These are phyloP conservation scores for Sylvia atricapilla DNA, from an alignment of 2,113 vertebrate species.

Conservation along the genomic window DNA sequence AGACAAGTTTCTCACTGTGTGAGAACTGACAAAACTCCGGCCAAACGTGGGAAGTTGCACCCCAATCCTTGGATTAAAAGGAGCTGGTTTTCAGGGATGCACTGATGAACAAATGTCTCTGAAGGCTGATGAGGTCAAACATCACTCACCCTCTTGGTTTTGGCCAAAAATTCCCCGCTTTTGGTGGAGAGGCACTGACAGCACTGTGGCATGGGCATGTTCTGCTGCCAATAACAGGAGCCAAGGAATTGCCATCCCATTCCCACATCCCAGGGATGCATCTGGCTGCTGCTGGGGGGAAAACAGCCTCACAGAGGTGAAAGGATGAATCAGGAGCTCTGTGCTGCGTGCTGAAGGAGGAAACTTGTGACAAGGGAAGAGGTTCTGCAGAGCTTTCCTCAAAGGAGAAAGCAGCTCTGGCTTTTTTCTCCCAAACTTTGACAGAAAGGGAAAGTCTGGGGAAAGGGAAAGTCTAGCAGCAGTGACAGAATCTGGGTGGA, in stretches of 20 bases:
- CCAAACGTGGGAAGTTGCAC: not conserved
- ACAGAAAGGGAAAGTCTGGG: not conserved
- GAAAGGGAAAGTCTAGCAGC: not conserved
- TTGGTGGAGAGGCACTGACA: not conserved
- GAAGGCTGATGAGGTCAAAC: not conserved
- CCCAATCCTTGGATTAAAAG: not conserved
- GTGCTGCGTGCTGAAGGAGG: accelerated
- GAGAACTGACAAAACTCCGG: not conserved
- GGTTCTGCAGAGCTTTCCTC: not conserved
- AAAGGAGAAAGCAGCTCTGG: not conserved
- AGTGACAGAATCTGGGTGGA: not conserved
- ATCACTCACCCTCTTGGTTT: not conserved
- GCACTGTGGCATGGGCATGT: not conserved
- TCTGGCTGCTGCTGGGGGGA: not conserved
- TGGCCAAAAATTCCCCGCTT: not conserved
- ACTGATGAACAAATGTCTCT: not conserved
- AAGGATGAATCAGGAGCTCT: not conserved
- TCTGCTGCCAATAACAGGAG: not conserved
- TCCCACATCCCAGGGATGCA: not conserved
- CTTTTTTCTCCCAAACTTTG: not conserved
- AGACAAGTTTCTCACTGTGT: not conserved
- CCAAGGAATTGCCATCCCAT: not conserved
- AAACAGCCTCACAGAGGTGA: not conserved
- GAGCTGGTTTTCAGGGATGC: not conserved
- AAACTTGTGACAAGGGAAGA: not conserved